These are phyloP conservation scores for Pipistrellus pygmaeus DNA, from an alignment of 2,797 vertebrate genomes.

Conservation along the genomic window DNA sequence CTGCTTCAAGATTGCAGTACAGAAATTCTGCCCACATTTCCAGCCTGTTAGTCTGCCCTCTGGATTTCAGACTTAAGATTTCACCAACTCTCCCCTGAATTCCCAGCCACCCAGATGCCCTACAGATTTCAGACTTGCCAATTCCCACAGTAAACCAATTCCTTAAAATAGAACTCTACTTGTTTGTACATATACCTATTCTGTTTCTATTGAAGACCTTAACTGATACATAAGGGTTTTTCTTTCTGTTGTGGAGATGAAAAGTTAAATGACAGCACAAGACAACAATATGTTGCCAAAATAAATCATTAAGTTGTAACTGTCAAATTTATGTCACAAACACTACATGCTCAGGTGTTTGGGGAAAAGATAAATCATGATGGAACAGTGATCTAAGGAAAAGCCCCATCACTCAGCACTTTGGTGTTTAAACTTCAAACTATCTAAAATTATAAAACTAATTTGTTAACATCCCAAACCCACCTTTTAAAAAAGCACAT, in stretches of 20 bases:
- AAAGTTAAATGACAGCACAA: constrained; percentile 4
- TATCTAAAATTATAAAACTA: constrained; percentile 59
- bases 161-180: constrained; percentile 8
- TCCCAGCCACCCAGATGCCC: background rate
- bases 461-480: constrained; percentile 34
- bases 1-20: background rate
- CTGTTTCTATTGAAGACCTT: constrained; percentile 2
- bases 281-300: background rate
- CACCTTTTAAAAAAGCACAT: background rate
- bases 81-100: background rate
- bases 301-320: constrained; percentile 50
- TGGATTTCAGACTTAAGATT: background rate
- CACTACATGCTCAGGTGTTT: background rate
- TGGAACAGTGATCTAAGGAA: background rate
- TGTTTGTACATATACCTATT: background rate
- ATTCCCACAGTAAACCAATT: background rate
- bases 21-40: background rate
- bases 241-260: background rate
- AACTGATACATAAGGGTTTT: background rate
- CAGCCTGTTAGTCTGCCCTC: background rate
- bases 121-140: background rate
- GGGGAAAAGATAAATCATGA: background rate
- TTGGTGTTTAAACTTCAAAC: constrained; percentile 28
- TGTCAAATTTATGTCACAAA: background rate
- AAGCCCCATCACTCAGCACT: background rate